These are phyloP conservation scores for Prochilodus magdalenae DNA, from an alignment of 2,113 vertebrate genomes.

Conservation along the genomic window DNA sequence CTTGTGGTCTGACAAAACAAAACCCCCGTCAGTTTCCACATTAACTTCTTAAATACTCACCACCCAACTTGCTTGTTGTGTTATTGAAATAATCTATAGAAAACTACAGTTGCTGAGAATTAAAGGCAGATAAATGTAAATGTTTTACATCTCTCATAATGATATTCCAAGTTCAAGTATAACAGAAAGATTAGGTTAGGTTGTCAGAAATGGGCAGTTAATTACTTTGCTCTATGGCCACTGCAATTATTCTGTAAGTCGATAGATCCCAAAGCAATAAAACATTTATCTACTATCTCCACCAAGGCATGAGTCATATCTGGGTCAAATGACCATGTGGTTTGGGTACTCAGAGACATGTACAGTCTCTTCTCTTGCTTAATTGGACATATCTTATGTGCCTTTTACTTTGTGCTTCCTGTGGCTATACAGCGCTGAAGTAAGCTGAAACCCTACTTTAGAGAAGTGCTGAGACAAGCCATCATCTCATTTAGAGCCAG, in stretches of 20 bases:
- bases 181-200: not conserved
- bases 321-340: not conserved
- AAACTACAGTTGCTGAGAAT: too few species aligned
- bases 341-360: not conserved
- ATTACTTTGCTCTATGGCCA: not conserved
- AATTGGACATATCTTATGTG: constrained; percentile 10
- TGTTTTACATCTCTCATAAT: too few species aligned
- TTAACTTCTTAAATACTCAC: not conserved
- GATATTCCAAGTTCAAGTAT: not conserved
- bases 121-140: too few species aligned
- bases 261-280: not conserved
- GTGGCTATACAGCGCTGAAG: not conserved
- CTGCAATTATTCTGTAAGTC: not conserved
- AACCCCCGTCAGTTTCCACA: not conserved
- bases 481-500: constrained; percentile 39
- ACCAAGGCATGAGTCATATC: not conserved
- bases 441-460: constrained; percentile 34
- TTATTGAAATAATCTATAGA: too few species aligned
- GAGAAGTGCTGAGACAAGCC: constrained; percentile 45
- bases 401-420: constrained; percentile 15
- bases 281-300: not conserved
- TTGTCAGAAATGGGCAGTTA: not conserved
- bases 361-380: not conserved
- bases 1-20: not conserved
- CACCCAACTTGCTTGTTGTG: too few species aligned